A percentile compares a stretch with the other conserved stretches of the same genome.
These are phyloP conservation scores for Xylophagus ater DNA, from an alignment of 2,888 invertebrate genomes.

Conservation along the genomic window DNA sequence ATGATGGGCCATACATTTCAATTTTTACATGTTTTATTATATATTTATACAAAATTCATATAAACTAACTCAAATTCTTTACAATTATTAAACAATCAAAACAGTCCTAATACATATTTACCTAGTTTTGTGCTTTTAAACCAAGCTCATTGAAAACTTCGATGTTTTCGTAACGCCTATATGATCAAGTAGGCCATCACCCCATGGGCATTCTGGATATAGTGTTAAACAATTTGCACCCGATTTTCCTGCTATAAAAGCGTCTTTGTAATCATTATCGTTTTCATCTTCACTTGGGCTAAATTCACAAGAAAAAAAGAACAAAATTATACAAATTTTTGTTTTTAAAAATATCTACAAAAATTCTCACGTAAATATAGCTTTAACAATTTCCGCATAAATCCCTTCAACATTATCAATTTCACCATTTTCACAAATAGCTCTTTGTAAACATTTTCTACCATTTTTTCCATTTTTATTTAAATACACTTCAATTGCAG, in stretches of 20 bases:
- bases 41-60: neutral
- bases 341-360: neutral
- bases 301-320: constrained; percentile 3
- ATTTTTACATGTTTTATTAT: too few species aligned
- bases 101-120: neutral
- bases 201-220: constrained; percentile 51
- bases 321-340: neutral
- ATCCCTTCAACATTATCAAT: constrained; percentile 10
- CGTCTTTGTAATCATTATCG: constrained; percentile 46
- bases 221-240: constrained; percentile 51
- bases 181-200: constrained; percentile 47
- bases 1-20: too few species aligned
- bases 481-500: constrained; percentile 11
- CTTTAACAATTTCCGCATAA: constrained; percentile 9
- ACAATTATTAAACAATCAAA: neutral
- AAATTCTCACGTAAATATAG: constrained; percentile 5
- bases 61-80: neutral
- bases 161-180: constrained; percentile 76
- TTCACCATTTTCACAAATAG: constrained; percentile 14
- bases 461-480: constrained; percentile 12
- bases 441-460: constrained; percentile 11
- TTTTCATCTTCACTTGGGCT: constrained; percentile 37
- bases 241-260: constrained; percentile 50
- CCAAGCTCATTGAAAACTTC: constrained; percentile 77
- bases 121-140: constrained; percentile 69